Percentiles rank a stretch among this genome's conserved stretches.
phyloP scores from a whole-genome alignment of 2,797 vertebrate genomes.

The Chromis chromis region DNA sequence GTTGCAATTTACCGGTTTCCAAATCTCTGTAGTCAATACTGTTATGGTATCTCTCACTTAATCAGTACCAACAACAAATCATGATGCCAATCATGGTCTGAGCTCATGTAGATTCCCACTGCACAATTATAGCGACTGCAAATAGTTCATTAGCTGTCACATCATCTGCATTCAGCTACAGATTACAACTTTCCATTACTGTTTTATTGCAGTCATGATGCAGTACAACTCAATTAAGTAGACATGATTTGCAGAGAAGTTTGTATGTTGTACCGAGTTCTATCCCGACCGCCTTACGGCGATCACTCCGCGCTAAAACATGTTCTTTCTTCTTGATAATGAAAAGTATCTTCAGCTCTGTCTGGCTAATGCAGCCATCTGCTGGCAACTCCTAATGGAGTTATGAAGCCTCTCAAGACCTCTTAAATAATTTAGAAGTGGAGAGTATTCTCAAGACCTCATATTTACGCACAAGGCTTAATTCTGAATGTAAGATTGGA shows the following conservation, averaged over 20 bases:
- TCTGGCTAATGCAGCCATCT: slow-evolving; percentile 69
- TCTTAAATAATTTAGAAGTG: slow-evolving; percentile 66
- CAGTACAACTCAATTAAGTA: slow-evolving; percentile 15
- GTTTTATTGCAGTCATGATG: slow-evolving; percentile 29
- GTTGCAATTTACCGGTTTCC: slow-evolving; percentile 50
- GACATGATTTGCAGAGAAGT: slow-evolving; percentile 11
- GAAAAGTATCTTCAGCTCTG: slow-evolving; percentile 60
- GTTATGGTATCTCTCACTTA: slow-evolving; percentile 33
- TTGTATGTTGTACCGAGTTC: slow-evolving; percentile 26
- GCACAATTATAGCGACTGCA: slow-evolving; percentile 15
- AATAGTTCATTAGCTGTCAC: slow-evolving; percentile 39
- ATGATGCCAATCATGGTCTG: slow-evolving; percentile 38
- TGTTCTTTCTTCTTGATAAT: slow-evolving; percentile 58
- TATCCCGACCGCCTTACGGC: slow-evolving; percentile 27
- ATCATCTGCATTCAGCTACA: slow-evolving; percentile 32
- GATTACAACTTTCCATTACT: slow-evolving; percentile 24
- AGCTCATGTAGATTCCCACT: slow-evolving; percentile 19
- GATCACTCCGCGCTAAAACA: slow-evolving; percentile 41
- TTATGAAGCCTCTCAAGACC: slow-evolving; percentile 61
- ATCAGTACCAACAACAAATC: slow-evolving; percentile 47
- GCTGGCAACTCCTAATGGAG: slow-evolving; percentile 64
- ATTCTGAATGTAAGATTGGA: slow-evolving; percentile 49
- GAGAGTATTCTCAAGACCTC: slow-evolving; percentile 53
- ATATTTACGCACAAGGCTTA: slow-evolving; percentile 48
- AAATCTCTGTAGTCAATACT: slow-evolving; percentile 55